Conservation (phyloP, 2,888 invertebrate species). For the Apoda limacodes region DNA sequence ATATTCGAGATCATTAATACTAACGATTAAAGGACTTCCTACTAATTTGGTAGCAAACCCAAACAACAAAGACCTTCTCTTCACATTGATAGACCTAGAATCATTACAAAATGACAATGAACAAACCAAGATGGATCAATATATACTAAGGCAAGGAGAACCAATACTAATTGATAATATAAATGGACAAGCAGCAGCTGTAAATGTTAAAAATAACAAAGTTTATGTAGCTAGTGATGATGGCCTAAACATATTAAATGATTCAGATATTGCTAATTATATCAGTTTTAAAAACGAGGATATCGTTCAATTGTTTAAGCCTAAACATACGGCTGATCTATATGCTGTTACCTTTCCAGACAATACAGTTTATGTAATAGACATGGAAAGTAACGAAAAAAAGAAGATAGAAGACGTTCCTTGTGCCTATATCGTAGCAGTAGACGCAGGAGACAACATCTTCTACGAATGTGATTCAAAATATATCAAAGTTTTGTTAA, state of each 20-base stretch:
- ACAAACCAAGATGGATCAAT: constrained; percentile 61
- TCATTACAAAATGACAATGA: constrained; percentile 48
- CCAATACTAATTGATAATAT: constrained; percentile 46
- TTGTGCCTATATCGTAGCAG: constrained; percentile 52
- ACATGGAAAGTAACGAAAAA: constrained; percentile 43
- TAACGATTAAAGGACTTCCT: constrained; percentile 53
- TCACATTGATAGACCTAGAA: constrained; percentile 53
- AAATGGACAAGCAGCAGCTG: constrained; percentile 50
- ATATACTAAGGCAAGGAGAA: constrained; percentile 36
- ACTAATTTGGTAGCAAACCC: constrained; percentile 49
- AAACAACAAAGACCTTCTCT: constrained; percentile 38
- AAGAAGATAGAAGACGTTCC: constrained; percentile 40
- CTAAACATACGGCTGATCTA: constrained; percentile 32
- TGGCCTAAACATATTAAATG: constrained; percentile 42
- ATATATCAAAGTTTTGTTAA: constrained; percentile 50
- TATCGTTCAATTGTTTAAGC: constrained; percentile 51
- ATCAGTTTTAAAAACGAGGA: constrained; percentile 50
- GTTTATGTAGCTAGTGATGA: constrained; percentile 51
- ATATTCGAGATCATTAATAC: constrained; percentile 35
- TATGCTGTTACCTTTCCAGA: constrained; percentile 50
- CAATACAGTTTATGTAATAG: constrained; percentile 43
- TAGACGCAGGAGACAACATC: constrained; percentile 44
- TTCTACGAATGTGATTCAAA: constrained; percentile 60
- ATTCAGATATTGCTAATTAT: constrained; percentile 37
- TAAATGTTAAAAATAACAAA: constrained; percentile 37